These are phyloP conservation scores for Copsychus sechellarum DNA, from an alignment of 2,113 vertebrate species.

Conservation along the genomic window DNA sequence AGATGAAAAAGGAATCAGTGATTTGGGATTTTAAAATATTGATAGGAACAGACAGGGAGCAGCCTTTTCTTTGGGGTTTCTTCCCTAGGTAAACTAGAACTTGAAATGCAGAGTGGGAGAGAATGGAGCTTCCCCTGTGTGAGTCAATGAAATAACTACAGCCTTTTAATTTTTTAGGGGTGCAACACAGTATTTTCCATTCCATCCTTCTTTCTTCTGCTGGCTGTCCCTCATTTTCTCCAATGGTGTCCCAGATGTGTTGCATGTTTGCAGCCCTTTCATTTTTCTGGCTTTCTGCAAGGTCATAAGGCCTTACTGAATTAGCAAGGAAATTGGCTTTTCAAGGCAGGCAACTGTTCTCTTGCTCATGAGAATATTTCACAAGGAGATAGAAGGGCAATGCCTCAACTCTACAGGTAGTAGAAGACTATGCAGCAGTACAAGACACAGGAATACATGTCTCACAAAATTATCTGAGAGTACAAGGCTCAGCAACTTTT, in stretches of 20 bases:
- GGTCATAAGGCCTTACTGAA: not conserved
- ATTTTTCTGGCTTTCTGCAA: not conserved
- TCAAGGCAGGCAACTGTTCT: not conserved
- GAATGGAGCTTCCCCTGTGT: not conserved
- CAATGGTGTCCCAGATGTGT: fast-evolving
- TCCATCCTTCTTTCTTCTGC: not conserved
- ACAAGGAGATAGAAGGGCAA: not conserved
- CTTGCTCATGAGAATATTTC: not conserved
- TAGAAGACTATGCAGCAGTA: not conserved
- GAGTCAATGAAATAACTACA: not conserved
- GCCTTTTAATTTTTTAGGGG: not conserved
- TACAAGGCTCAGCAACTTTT: not conserved
- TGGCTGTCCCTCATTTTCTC: not conserved
- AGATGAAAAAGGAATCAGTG: not conserved
- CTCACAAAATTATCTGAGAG: not conserved
- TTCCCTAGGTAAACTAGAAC: not conserved
- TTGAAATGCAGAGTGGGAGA: not conserved
- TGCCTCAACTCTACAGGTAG: not conserved
- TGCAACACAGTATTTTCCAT: not conserved
- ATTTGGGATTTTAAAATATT: not conserved
- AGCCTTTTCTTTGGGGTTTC: not conserved
- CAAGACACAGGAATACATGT: not conserved
- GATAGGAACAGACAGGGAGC: not conserved
- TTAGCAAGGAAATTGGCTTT: not conserved
- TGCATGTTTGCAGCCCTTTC: not conserved